Percentiles rank a stretch among this genome's conserved stretches.
Evolutionary conservation across 37 sponge, comb jelly and placozoan species (phyloP).

Genomic region (Ianthella basta): DNA sequence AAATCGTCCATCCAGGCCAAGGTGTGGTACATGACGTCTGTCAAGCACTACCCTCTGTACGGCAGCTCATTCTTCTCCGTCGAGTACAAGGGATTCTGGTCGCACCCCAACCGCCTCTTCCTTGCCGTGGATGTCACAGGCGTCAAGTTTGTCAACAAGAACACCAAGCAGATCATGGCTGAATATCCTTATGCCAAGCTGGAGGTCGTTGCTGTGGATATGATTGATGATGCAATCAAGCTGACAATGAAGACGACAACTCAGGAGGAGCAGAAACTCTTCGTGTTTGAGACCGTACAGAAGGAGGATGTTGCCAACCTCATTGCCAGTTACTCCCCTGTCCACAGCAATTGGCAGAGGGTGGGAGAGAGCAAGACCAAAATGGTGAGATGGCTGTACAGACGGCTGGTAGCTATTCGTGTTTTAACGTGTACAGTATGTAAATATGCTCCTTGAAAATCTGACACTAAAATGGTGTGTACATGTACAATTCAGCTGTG

Average conservation of each 20-base stretch:
- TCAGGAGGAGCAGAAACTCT: conserved; percentile 81
- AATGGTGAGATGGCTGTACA: conserved; percentile 27
- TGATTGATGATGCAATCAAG: conserved; percentile 74
- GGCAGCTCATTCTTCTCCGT: conserved; percentile 87
- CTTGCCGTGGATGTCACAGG: conserved; percentile 80
- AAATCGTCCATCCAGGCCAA: conserved; percentile 92
- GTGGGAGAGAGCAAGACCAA: conserved; percentile 82
- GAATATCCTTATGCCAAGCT: conserved; percentile 75
- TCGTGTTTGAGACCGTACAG: conserved; percentile 87
- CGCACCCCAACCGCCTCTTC: conserved; percentile 82
- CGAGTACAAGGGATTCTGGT: conserved; percentile 97
- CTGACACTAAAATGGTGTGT: no score
- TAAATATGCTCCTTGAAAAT: no score
- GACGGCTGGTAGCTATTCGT: background rate
- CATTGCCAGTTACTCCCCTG: conserved; percentile 93
- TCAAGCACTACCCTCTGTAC: conserved; percentile 93
- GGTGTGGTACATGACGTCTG: conserved; percentile 95
- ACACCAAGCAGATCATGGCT: conserved; percentile 84
- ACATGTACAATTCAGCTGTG: no score
- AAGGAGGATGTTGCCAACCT: conserved; percentile 94
- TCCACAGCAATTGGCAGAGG: conserved; percentile 88
- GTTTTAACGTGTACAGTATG: no score
- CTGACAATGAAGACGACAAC: conserved; percentile 72
- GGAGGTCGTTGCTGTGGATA: conserved; percentile 82
- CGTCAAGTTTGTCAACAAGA: conserved; percentile 85